Percentiles rank a stretch among this genome's conserved stretches.
Conservation (phyloP, 1,140 invertebrate species). For the Notospermus geniculatus region DNA sequence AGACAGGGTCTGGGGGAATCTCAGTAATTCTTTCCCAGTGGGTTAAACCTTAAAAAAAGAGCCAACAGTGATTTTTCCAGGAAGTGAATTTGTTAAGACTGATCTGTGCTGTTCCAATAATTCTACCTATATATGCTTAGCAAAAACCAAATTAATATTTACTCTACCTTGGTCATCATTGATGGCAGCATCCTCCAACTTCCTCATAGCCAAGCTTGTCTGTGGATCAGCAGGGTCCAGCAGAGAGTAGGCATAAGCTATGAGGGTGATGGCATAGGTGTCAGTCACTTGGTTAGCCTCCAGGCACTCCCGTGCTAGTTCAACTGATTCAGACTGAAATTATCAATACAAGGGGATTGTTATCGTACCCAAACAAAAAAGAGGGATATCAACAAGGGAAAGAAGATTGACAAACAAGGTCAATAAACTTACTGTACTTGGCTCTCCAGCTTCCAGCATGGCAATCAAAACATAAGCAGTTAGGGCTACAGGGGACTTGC, state of each 20-base stretch:
- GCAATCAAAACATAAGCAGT: conserved; percentile 50
- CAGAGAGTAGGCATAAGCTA: conserved; percentile 42
- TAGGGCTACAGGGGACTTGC: conserved; percentile 31
- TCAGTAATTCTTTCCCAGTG: background rate
- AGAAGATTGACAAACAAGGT: too few relatives aligned
- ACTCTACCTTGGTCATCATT: too few relatives aligned
- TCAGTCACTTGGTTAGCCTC: conserved; percentile 58
- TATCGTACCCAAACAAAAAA: too few relatives aligned
- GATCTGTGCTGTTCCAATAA: conserved; percentile 45
- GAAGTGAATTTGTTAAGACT: too few relatives aligned
- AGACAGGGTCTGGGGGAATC: too few relatives aligned
- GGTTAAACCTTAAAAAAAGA: background rate
- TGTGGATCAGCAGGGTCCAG: conserved; percentile 18
- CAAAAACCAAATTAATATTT: too few relatives aligned
- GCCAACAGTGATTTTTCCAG: too few relatives aligned
- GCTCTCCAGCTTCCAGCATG: conserved; percentile 38
- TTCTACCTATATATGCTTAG: conserved; percentile 41
- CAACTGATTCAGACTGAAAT: conserved; percentile 5
- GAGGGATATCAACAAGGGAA: too few relatives aligned
- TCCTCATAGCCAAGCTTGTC: too few relatives aligned
- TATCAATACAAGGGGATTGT: background rate
- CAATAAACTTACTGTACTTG: too few relatives aligned
- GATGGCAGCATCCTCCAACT: too few relatives aligned
- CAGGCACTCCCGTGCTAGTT: conserved; percentile 14
- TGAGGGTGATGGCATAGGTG: conserved; percentile 70